These are phyloP conservation scores for Xylota segnis DNA, from an alignment of 2,888 invertebrate genomes.

Conservation along the genomic window DNA sequence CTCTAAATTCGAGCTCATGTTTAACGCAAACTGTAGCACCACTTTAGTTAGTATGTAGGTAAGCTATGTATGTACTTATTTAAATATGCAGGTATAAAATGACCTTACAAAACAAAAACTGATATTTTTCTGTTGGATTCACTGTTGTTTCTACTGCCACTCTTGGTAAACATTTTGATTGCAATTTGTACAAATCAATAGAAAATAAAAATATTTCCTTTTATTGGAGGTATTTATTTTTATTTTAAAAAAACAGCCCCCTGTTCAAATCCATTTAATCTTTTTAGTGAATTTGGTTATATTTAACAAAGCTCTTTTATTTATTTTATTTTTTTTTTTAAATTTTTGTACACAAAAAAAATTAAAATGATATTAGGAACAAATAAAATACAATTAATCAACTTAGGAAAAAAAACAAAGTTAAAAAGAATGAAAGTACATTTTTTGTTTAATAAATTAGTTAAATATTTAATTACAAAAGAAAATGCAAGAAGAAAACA, in stretches of 20 bases:
- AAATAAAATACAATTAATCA: slow-evolving; percentile 50
- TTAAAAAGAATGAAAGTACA: slow-evolving; percentile 1
- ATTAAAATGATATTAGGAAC: slow-evolving; percentile 57
- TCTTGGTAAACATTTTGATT: too few species aligned
- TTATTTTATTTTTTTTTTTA: slow-evolving; percentile 5
- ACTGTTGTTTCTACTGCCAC: too few species aligned
- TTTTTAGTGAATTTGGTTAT: neutral
- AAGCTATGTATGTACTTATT: too few species aligned
- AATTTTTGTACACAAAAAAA: slow-evolving; percentile 26
- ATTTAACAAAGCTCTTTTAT: slow-evolving; percentile 43
- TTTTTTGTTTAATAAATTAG: slow-evolving; percentile 74
- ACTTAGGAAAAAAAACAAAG: slow-evolving; percentile 12
- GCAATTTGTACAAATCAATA: too few species aligned
- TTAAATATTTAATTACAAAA: slow-evolving; percentile 66
- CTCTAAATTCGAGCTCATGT: too few species aligned
- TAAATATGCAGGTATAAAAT: too few species aligned
- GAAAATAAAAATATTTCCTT: too few species aligned
- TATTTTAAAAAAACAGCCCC: neutral
- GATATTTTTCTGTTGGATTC: too few species aligned
- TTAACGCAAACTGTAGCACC: too few species aligned
- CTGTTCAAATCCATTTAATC: neutral
- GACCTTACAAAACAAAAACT: too few species aligned
- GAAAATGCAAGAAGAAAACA: slow-evolving; percentile 42
- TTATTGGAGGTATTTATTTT: neutral
- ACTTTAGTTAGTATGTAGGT: too few species aligned